Evolutionary conservation across 2,113 vertebrate genomes (phyloP).

Genomic region (Vulpes vulpes): DNA sequence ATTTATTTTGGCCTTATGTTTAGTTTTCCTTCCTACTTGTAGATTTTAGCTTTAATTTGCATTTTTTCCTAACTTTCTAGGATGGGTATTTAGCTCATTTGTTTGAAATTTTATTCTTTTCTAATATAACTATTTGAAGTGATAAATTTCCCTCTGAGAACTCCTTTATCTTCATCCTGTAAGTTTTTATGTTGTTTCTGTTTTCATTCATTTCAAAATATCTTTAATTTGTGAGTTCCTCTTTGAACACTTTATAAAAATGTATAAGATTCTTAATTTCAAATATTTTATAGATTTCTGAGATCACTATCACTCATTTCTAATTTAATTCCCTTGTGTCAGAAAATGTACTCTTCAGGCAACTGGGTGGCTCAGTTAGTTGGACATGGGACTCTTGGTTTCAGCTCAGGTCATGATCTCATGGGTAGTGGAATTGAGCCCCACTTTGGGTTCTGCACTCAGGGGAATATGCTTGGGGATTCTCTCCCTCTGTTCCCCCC

Average conservation of each 20-base stretch:
- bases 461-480: background rate
- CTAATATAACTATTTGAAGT: background rate
- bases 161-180: background rate
- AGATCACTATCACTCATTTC: background rate
- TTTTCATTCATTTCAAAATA: slow-evolving; percentile 33
- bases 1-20: slow-evolving; percentile 5
- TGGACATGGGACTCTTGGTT: background rate
- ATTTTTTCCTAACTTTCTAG: slow-evolving; percentile 31
- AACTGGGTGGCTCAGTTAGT: background rate
- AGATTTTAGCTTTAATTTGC: background rate
- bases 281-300: background rate
- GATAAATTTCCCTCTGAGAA: background rate
- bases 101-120: slow-evolving; percentile 4
- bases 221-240: background rate
- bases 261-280: background rate
- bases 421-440: background rate
- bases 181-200: background rate
- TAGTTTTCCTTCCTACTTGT: slow-evolving; percentile 16
- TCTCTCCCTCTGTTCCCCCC: background rate
- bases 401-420: background rate
- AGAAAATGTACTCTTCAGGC: background rate
- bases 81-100: background rate
- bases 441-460: background rate
- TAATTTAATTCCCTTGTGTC: background rate
- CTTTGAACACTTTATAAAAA: slow-evolving; percentile 9